These are phyloP conservation scores for Bilobella aurantiaca DNA, from an alignment of 1,140 invertebrate genomes.

Conservation along the genomic window DNA sequence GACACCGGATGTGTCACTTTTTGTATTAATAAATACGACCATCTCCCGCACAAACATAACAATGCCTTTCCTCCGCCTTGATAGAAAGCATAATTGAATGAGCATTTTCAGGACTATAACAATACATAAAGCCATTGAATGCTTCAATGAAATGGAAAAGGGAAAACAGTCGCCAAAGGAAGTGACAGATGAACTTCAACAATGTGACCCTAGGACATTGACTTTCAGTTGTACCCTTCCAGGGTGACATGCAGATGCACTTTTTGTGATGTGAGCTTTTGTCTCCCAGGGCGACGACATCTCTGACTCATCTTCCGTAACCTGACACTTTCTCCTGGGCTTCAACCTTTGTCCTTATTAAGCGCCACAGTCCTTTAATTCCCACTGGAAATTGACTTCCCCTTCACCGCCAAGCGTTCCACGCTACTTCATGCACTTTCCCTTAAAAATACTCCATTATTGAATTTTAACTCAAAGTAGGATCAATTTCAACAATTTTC, in stretches of 20 bases:
- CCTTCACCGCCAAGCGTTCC: too few species aligned
- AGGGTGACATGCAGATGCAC: background rate
- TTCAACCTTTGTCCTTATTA: background rate
- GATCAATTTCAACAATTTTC: background rate
- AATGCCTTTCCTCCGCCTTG: background rate
- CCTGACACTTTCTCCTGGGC: background rate
- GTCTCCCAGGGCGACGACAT: background rate
- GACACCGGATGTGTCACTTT: constrained; percentile 2
- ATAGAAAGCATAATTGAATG: background rate
- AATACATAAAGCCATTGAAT: too few species aligned
- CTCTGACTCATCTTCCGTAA: background rate
- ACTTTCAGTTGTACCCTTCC: background rate
- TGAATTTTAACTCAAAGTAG: background rate
- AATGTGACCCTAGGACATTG: background rate
- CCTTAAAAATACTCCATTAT: background rate
- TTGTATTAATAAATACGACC: background rate
- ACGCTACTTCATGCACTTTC: background rate
- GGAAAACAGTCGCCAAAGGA: background rate
- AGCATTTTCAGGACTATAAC: too few species aligned
- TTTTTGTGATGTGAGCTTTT: too few species aligned
- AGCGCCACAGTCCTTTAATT: background rate
- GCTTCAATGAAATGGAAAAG: background rate
- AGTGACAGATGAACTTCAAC: constrained; percentile 3
- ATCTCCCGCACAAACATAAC: too few species aligned
- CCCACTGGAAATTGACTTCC: background rate